These are phyloP conservation scores for Thunnus maccoyii DNA, from an alignment of 2,113 vertebrate species.

Conservation along the genomic window DNA sequence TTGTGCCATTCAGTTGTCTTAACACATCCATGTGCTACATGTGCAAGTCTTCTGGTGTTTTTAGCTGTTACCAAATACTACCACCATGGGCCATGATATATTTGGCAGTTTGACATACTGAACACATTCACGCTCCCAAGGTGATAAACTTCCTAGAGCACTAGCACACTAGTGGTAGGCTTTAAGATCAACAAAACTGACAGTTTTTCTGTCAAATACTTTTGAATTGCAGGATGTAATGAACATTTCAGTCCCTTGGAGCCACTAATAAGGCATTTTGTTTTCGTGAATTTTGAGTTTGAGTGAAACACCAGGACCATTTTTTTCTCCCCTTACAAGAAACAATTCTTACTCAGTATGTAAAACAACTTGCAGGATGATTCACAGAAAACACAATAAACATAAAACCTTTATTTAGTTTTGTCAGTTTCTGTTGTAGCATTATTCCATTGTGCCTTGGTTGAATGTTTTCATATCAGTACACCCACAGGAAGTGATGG, in stretches of 20 bases:
- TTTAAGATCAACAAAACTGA: no score
- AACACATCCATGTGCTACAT: no score
- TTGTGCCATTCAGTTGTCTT: no score
- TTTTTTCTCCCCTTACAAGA: not conserved
- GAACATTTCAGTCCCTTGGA: conserved; percentile 10
- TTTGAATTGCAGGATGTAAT: no score
- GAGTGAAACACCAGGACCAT: not conserved
- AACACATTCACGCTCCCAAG: no score
- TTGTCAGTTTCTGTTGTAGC: not conserved
- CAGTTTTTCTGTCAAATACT: no score
- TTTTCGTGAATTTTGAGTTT: not conserved
- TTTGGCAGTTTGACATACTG: no score
- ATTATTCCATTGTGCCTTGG: not conserved
- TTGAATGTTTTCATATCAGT: conserved; percentile 17
- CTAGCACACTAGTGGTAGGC: no score
- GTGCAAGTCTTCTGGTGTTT: no score
- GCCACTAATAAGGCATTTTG: conserved; percentile 10
- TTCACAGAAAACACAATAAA: not conserved
- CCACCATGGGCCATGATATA: no score
- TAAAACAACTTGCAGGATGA: not conserved
- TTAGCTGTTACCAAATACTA: no score
- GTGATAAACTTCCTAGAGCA: no score
- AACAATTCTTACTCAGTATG: not conserved
- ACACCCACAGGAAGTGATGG: conserved; percentile 9
- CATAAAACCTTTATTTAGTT: conserved; percentile 7